A percentile compares a stretch with the other conserved stretches of the same genome.
phyloP scores from a whole-genome alignment of 2,888 invertebrate species.

The Caenorhabditis drosophilae region DNA sequence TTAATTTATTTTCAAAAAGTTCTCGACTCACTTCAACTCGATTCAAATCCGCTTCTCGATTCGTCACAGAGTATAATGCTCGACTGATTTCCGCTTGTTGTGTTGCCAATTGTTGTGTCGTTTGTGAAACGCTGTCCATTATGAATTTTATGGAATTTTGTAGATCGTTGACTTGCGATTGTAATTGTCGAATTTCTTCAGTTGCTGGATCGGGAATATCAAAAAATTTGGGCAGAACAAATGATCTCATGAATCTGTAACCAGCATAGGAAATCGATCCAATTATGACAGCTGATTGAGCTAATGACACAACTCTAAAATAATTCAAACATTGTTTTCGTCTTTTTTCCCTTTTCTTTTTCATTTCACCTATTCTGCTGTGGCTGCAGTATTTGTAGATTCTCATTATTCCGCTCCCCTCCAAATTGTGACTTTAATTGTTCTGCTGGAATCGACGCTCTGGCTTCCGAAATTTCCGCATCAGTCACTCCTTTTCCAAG shows the following conservation, averaged over 20 bases:
- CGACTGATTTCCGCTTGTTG: slow-evolving; percentile 57
- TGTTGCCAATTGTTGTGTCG: slow-evolving; percentile 42
- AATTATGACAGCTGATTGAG: slow-evolving; percentile 59
- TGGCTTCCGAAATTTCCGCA: slow-evolving; percentile 56
- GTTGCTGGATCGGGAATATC: slow-evolving; percentile 64
- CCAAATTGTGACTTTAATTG: slow-evolving; percentile 18
- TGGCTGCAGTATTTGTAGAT: background rate
- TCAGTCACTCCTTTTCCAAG: slow-evolving; percentile 62
- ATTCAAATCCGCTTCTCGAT: slow-evolving; percentile 47
- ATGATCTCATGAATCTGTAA: slow-evolving; percentile 62
- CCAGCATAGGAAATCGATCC: slow-evolving; percentile 63
- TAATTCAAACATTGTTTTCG: too few species aligned
- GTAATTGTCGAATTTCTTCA: slow-evolving; percentile 51
- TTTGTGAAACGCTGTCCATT: slow-evolving; percentile 67
- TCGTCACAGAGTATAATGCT: slow-evolving; percentile 47
- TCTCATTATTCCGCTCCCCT: background rate
- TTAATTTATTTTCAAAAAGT: too few species aligned
- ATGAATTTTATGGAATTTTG: slow-evolving; percentile 68
- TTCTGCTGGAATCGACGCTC: slow-evolving; percentile 40
- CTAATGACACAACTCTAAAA: slow-evolving; percentile 38
- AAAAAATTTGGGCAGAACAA: slow-evolving; percentile 64
- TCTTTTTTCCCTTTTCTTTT: background rate
- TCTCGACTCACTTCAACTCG: too few species aligned
- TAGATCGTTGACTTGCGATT: slow-evolving; percentile 62
- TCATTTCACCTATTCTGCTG: slow-evolving; percentile 18